A percentile compares a stretch with the other conserved stretches of the same genome.
Conservation (phyloP, 2,888 invertebrate species). For the Euspilapteryx auroguttella region DNA sequence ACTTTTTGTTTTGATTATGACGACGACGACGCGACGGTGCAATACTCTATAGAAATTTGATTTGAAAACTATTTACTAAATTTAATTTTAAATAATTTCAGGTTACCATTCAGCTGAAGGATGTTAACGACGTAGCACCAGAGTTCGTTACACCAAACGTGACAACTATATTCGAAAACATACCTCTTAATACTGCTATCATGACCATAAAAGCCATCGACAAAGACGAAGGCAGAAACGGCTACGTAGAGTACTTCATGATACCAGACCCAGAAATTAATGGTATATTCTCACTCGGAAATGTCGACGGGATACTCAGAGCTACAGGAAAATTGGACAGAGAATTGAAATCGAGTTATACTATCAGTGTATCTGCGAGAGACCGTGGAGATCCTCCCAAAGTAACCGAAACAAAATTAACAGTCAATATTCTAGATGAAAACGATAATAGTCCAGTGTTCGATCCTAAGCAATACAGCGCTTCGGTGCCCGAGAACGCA, state of each 20-base stretch:
- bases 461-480: conserved; percentile 87
- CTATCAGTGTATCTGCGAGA: conserved; percentile 76
- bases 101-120: conserved; percentile 86
- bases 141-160: conserved; percentile 80
- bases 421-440: conserved; percentile 79
- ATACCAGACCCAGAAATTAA: conserved; percentile 66
- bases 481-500: conserved; percentile 91
- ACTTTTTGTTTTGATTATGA: too few relatives aligned
- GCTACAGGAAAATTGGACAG: conserved; percentile 87
- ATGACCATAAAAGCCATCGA: conserved; percentile 89
- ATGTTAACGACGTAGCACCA: conserved; percentile 91
- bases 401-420: conserved; percentile 68
- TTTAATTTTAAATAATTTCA: too few relatives aligned
- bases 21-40: too few relatives aligned
- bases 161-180: conserved; percentile 82
- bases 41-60: too few relatives aligned
- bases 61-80: too few relatives aligned
- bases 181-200: conserved; percentile 82
- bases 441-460: conserved; percentile 91
- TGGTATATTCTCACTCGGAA: conserved; percentile 77
- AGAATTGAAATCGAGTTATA: conserved; percentile 75
- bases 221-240: conserved; percentile 88
- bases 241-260: conserved; percentile 86
- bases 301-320: conserved; percentile 83
- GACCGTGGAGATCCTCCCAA: conserved; percentile 86